Evolutionary conservation across 2,797 vertebrate genomes (phyloP).

Genomic region (Hapalemur alaotrensis): DNA sequence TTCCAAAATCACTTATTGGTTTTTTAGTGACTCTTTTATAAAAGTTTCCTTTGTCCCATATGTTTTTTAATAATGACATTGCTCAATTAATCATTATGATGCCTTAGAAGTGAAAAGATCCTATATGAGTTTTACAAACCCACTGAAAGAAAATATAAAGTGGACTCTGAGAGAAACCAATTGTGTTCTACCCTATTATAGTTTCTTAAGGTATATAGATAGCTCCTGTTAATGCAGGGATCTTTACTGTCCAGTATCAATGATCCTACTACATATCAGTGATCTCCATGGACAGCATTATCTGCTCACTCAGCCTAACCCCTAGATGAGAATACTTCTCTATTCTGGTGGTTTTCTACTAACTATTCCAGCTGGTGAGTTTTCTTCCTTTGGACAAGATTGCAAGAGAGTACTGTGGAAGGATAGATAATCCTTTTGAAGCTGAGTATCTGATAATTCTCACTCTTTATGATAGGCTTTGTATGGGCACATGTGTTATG

Average conservation of each 20-base stretch:
- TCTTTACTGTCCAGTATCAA: neutral
- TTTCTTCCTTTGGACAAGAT: neutral
- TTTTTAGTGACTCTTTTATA: conserved; percentile 3
- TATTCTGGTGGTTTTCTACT: neutral
- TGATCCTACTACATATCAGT: neutral
- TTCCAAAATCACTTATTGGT: neutral
- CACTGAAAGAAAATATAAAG: conserved; percentile 1
- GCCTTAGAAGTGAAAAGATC: neutral
- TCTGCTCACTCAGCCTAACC: neutral
- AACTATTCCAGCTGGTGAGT: neutral
- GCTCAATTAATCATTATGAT: neutral
- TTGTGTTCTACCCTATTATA: neutral
- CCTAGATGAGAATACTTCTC: neutral
- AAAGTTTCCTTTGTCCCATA: neutral
- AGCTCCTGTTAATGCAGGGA: neutral
- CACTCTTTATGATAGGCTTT: conserved; percentile 14
- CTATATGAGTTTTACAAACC: neutral
- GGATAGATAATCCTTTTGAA: neutral
- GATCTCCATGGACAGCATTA: neutral
- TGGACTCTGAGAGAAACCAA: neutral
- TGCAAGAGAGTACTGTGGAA: neutral
- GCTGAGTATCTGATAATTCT: neutral
- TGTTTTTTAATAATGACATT: neutral
- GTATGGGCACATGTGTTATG: neutral
- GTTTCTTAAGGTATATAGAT: neutral